Conservation (phyloP, 2,797 vertebrate genomes). For the Arrhamphus sclerolepis region DNA sequence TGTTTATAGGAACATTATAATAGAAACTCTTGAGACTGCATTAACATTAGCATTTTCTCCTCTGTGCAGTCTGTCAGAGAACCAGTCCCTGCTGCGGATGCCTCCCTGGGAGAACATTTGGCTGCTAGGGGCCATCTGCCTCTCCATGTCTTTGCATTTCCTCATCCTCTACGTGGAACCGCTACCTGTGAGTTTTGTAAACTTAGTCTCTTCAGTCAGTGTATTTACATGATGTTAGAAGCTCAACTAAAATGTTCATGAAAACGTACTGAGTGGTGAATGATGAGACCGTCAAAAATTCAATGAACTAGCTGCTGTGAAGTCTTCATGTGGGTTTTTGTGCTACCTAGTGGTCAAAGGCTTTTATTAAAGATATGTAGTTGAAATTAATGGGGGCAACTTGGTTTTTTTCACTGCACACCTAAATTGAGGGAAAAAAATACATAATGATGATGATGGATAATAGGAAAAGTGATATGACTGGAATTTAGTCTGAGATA, state of each 20-base stretch:
- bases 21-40: slow-evolving; percentile 4
- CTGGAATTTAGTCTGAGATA: too few relatives aligned
- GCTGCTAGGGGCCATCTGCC: slow-evolving; percentile 97
- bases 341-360: slow-evolving; percentile 24
- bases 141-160: slow-evolving; percentile 99
- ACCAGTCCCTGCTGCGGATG: slow-evolving; percentile 96
- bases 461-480: too few relatives aligned
- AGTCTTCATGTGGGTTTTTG: not conserved
- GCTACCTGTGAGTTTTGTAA: slow-evolving; percentile 84
- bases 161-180: slow-evolving; percentile 98
- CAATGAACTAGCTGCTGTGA: not conserved
- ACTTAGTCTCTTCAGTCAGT: not conserved
- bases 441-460: too few relatives aligned
- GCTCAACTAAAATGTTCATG: too few relatives aligned
- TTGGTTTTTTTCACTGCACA: too few relatives aligned
- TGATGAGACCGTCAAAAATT: not conserved
- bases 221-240: not conserved
- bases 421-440: too few relatives aligned
- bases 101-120: slow-evolving; percentile 98
- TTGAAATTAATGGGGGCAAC: too few relatives aligned
- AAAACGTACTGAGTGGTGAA: not conserved
- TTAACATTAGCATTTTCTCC: slow-evolving; percentile 15
- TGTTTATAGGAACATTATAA: not conserved
- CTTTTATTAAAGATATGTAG: not conserved
- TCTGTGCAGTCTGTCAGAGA: slow-evolving; percentile 89